A percentile compares a stretch with the other conserved stretches of the same genome.
Conservation (phyloP, 2,888 invertebrate genomes). For the Rhamnusium bicolor region DNA sequence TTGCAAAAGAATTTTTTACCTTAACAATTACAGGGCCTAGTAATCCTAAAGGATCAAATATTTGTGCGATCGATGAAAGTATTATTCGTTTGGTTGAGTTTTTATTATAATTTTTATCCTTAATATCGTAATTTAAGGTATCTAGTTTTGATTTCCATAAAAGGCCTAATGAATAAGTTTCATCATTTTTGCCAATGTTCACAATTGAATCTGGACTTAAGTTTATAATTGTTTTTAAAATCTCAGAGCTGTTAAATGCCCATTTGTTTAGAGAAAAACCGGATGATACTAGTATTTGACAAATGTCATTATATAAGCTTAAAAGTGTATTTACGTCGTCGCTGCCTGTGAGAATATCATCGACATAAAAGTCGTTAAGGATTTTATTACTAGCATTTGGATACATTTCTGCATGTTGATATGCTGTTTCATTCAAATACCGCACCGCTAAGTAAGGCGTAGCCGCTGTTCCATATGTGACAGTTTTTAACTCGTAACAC, state of each 20-base stretch:
- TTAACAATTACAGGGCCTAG: slow-evolving; percentile 52
- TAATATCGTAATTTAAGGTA: not conserved
- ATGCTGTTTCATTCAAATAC: not conserved
- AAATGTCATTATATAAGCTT: not conserved
- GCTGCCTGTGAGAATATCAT: not conserved
- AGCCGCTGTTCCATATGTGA: slow-evolving; percentile 2
- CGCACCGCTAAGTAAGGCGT: not conserved
- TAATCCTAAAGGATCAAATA: slow-evolving; percentile 32
- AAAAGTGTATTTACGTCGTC: not conserved
- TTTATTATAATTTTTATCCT: not conserved
- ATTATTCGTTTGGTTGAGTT: not conserved
- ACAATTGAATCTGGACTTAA: not conserved
- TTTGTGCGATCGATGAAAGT: not conserved
- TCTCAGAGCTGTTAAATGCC: not conserved
- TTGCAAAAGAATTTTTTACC: slow-evolving; percentile 56
- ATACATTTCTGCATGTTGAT: not conserved
- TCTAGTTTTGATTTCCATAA: slow-evolving; percentile 1
- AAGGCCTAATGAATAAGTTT: not conserved
- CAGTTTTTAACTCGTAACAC: not conserved
- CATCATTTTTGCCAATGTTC: not conserved
- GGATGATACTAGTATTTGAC: not conserved
- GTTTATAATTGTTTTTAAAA: not conserved
- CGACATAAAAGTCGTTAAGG: not conserved
- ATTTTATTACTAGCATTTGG: not conserved
- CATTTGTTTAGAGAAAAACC: not conserved